A percentile compares a stretch with the other conserved stretches of the same genome.
phyloP scores from a whole-genome alignment of 2,888 invertebrate genomes.

The Drosophila nigricruria region DNA sequence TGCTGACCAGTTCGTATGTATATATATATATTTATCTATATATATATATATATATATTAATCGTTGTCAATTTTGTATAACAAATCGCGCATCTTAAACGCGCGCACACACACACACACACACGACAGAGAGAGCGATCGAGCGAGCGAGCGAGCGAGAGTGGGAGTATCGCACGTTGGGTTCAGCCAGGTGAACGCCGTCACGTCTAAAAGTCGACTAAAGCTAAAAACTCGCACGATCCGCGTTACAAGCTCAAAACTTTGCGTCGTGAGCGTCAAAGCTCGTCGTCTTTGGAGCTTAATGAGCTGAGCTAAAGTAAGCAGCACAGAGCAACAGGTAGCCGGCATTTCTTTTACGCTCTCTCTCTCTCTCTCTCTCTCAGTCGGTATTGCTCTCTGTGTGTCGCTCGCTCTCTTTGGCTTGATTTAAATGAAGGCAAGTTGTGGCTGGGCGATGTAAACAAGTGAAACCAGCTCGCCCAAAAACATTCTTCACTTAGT shows the following conservation, averaged over 20 bases:
- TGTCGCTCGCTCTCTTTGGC: slow-evolving; percentile 13
- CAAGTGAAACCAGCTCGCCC: slow-evolving; percentile 84
- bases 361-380: slow-evolving; percentile 9
- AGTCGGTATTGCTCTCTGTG: background rate
- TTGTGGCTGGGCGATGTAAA: slow-evolving; percentile 56
- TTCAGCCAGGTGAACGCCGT: slow-evolving; percentile 71
- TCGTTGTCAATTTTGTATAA: slow-evolving; percentile 46
- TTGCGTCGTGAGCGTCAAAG: slow-evolving; percentile 42
- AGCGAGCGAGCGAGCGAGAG: background rate
- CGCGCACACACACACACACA: slow-evolving; percentile 44
- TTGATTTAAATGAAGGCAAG: slow-evolving; percentile 39
- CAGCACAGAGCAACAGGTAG: slow-evolving; percentile 56
- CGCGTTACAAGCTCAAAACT: slow-evolving; percentile 26
- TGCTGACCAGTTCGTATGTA: slow-evolving; percentile 71
- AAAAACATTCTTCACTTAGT: slow-evolving; percentile 82
- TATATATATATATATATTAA: slow-evolving; percentile 38
- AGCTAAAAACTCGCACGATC: slow-evolving; percentile 51
- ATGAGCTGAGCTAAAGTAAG: slow-evolving; percentile 29
- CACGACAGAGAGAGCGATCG: background rate
- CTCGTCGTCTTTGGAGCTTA: slow-evolving; percentile 48
- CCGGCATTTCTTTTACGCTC: slow-evolving; percentile 61
- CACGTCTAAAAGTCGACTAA: slow-evolving; percentile 75
- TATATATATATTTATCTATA: slow-evolving; percentile 33
- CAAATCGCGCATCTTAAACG: slow-evolving; percentile 34
- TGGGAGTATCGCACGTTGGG: slow-evolving; percentile 32